Evolutionary conservation across 1,140 invertebrate species (phyloP), one percentile per base, ranked within the genome.

Genomic region (Drosophila ficusphila): DNA sequence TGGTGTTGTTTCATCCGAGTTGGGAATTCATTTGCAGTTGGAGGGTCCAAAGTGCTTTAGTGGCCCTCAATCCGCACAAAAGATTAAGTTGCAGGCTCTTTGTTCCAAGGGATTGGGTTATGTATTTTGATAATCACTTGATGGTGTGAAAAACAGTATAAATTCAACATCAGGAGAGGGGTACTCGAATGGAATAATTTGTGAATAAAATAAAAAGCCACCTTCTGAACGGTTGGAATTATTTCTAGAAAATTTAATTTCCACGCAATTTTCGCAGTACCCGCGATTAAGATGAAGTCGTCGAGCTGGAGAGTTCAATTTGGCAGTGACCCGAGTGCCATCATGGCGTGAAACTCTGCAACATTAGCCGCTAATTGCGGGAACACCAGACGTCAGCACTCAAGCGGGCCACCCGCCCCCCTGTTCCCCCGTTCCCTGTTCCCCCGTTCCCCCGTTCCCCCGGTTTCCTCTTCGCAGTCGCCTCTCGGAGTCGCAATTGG

Each of bases 321-420:
- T 72, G 4, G 31, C 69, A 52, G 31, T 47, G 54, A 72, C 69
- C 69, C 47, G 33, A 49, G 58, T 12, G 16, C n/a, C 47, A 61
- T 48, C 19, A 27, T 72, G 47, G 68, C 67, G 33, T 52, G 54
- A 72, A 72, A 42, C 68, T 60, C 33, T 72, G 69, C 68, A 72
- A 72, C 69, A 72, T 72, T 72, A 72, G 68, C 68, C 69, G 68
- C 69, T 72, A 72, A 72, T 72, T 72, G 69, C 54, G 68, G 69
- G 68, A 71, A 68, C 54, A 47, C 29, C 67, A 71, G 62, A 65
- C 58, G 58, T 39, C 62, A 33, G 58, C 58, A 65, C 58, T 65
- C 19, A 39, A 64, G 42, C 51, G 58, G 51, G 31, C 58, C 58
- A 6, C 58, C 51, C 14, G 14, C 8, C n/a, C 21, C 12, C 19